Conservation (phyloP, 64 coral and sea anemone genomes). For the Montipora foliosa region DNA sequence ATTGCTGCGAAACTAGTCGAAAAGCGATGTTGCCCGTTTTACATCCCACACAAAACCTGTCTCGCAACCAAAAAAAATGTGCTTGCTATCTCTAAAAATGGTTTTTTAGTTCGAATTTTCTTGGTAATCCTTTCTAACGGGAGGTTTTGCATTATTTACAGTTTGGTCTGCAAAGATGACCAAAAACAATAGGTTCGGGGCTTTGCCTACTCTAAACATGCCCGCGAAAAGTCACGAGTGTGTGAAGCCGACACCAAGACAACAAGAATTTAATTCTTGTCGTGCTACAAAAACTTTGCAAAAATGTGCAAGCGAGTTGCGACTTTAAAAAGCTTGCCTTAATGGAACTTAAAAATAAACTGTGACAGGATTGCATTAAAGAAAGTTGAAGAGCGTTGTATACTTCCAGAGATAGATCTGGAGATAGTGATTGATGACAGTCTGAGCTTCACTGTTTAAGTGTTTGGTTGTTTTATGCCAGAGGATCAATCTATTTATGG, state of each 20-base stretch:
- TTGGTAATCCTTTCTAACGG: too few species aligned
- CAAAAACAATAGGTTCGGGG: constrained; percentile 40
- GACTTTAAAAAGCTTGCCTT: background rate
- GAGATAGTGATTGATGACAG: too few species aligned
- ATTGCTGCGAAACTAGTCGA: too few species aligned
- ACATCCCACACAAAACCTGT: too few species aligned
- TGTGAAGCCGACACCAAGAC: constrained; percentile 4
- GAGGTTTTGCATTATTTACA: background rate
- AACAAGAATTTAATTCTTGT: background rate
- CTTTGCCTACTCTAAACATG: constrained; percentile 19
- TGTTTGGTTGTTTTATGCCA: background rate
- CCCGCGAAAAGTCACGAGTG: constrained; percentile 29
- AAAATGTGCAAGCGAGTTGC: background rate
- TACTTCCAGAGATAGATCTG: constrained; percentile 1
- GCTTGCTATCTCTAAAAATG: too few species aligned
- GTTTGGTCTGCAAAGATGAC: constrained; percentile 42
- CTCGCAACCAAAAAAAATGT: too few species aligned
- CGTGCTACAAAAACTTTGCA: constrained; percentile 9
- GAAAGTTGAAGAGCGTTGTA: background rate
- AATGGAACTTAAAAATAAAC: background rate
- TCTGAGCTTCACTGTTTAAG: background rate
- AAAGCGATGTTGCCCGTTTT: too few species aligned
- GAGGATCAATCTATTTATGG: background rate
- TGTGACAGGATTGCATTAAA: background rate
- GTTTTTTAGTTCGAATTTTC: too few species aligned